Evolutionary conservation across 2,888 invertebrate species (phyloP), one percentile per base, ranked within the genome.

Genomic region (Lydus trimaculatus): DNA sequence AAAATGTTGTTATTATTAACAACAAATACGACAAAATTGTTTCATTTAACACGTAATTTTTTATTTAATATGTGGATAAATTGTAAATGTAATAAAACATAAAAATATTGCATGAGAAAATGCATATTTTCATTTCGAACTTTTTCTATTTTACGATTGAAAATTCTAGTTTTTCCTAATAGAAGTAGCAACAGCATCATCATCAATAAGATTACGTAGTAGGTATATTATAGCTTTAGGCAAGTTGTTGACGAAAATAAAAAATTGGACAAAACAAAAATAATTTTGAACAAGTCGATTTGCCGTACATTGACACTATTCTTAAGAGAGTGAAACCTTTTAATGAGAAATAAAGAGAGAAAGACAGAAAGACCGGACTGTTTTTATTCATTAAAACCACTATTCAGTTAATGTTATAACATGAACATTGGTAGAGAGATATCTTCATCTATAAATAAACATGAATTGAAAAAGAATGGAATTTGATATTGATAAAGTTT

Each of bases 301-400:
- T 43, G 43, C 43, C 43, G 43, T 43, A 43, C 43, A 43, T 43
- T 43, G 43, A 43, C 43, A 43, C 43, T 43, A 43, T n/a, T 17
- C n/a, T 43, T 17, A 43, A 43, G 17, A 43, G 43, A 43, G 43
- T 43, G 17, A 43, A 43, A 43, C 17, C 43, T 17, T n/a, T 43
- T 43, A 43, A 43, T 43, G 43, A 43, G 43, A 43, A 43, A 17
- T 43, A 43, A 43, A 43, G 17, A 43, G 17, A 43, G 17, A 17
- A 43, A 43, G 43, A 43, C 7, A 43, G 17, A n/a, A n/a, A n/a
- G n/a, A n/a, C n/a, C 6, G 5, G 43, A 43, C 43, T n/a, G 3
- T 43, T 43, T 17, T 43, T 43, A 43, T 43, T 43, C 43, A 43
- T 43, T 43, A 43, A 43, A 17, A 43, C 43, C 43, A 43, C 43